Evolutionary conservation across 2,797 vertebrate species (phyloP).

Genomic region (Betta splendens): DNA sequence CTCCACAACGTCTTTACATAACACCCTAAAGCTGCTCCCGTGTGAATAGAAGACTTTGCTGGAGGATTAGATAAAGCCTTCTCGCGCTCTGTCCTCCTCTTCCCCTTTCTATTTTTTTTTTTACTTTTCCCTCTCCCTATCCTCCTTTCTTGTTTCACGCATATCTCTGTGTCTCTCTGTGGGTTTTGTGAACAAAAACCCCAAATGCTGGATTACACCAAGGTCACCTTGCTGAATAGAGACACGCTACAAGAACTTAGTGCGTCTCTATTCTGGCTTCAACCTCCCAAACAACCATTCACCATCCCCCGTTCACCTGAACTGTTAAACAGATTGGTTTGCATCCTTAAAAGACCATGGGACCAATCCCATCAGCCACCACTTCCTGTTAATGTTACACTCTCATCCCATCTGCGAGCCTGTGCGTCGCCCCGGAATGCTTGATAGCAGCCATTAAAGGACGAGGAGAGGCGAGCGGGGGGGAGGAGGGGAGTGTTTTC

Average conservation of each 20-base stretch:
- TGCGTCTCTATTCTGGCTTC: neutral
- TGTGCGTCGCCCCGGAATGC: constrained; percentile 3
- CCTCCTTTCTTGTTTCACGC: neutral
- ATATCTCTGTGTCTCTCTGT: neutral
- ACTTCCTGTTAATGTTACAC: constrained; percentile 20
- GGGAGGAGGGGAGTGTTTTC: constrained; percentile 13
- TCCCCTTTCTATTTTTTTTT: neutral
- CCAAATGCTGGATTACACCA: constrained; percentile 45
- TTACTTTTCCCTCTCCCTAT: neutral
- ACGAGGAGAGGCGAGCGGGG: neutral
- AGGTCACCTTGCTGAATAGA: constrained; percentile 47
- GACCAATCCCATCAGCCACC: constrained; percentile 36
- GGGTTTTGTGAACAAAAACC: constrained; percentile 12
- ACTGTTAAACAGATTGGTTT: constrained; percentile 43
- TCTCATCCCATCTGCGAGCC: constrained; percentile 23
- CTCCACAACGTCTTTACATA: constrained; percentile 36
- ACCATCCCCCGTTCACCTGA: constrained; percentile 33
- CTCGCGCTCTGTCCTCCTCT: neutral
- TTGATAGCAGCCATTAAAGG: constrained; percentile 13
- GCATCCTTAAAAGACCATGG: constrained; percentile 8
- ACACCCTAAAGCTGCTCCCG: constrained; percentile 29
- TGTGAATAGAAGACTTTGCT: constrained; percentile 32
- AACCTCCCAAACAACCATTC: constrained; percentile 14
- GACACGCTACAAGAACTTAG: neutral
- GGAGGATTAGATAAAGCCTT: constrained; percentile 34